Evolutionary conservation across 2,888 invertebrate species (phyloP).

Genomic region (Lasius platythorax): DNA sequence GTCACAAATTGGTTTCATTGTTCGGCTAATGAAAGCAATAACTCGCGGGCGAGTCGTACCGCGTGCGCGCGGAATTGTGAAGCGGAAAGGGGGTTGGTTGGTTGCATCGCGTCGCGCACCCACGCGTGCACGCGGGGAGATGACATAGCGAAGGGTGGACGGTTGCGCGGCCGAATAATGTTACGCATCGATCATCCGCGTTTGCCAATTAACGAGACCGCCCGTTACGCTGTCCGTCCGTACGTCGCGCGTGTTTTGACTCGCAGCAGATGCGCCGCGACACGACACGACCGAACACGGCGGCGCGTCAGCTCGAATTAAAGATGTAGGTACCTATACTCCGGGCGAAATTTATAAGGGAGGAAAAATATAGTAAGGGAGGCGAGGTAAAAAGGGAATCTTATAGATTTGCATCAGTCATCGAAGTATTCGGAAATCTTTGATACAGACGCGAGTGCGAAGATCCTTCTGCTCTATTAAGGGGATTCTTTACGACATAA

Average conservation of each 20-base stretch:
- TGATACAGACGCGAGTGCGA: neutral
- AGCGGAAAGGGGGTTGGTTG: slow-evolving; percentile 60
- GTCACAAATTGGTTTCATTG: slow-evolving; percentile 82
- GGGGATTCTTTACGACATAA: too few species aligned
- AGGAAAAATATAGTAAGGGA: neutral
- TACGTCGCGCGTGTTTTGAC: slow-evolving; percentile 64
- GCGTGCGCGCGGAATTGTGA: slow-evolving; percentile 52
- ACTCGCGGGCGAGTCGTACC: slow-evolving; percentile 67
- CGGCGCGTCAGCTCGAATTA: slow-evolving; percentile 36
- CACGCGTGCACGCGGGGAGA: slow-evolving; percentile 18
- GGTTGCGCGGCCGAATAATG: slow-evolving; percentile 72
- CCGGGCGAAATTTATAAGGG: neutral
- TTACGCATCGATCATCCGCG: slow-evolving; percentile 79
- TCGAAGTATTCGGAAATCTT: neutral
- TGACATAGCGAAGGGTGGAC: neutral
- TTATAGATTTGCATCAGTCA: neutral
- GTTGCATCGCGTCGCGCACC: slow-evolving; percentile 28
- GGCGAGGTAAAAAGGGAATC: neutral
- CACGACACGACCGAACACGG: slow-evolving; percentile 1
- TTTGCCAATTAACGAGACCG: slow-evolving; percentile 80
- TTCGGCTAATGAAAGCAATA: slow-evolving; percentile 81
- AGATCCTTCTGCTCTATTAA: neutral
- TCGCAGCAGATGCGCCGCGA: slow-evolving; percentile 41
- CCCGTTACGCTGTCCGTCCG: slow-evolving; percentile 66
- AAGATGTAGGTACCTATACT: slow-evolving; percentile 9